A percentile compares a stretch with the other conserved stretches of the same genome.
Evolutionary conservation across 2,797 vertebrate genomes (phyloP).

Genomic region (Philypnodon macrostomus): DNA sequence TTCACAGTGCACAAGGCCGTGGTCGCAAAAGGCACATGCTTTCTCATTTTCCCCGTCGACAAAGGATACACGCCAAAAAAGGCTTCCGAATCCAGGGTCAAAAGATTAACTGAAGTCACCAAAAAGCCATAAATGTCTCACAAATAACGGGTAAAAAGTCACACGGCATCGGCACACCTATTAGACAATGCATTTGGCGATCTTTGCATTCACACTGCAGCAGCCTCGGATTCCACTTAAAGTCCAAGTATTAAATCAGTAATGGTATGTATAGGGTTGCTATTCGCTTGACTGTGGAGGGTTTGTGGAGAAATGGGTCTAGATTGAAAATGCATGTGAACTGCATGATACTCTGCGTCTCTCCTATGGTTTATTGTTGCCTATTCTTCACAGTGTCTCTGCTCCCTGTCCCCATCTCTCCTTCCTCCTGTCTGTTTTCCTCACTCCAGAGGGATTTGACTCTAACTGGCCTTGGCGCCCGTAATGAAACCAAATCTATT

Average conservation of each 20-base stretch:
- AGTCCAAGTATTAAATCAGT: slow-evolving; percentile 60
- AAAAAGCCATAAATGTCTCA: slow-evolving; percentile 22
- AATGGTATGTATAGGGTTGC: slow-evolving; percentile 69
- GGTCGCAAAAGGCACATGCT: slow-evolving; percentile 12
- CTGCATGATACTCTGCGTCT: slow-evolving; percentile 64
- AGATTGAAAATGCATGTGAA: slow-evolving; percentile 75
- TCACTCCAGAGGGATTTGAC: slow-evolving; percentile 76
- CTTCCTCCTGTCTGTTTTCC: slow-evolving; percentile 41
- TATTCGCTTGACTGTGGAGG: slow-evolving; percentile 57
- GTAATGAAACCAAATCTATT: slow-evolving; percentile 84
- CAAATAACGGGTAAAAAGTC: slow-evolving; percentile 39
- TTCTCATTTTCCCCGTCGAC: slow-evolving; percentile 30
- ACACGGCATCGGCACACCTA: slow-evolving; percentile 42
- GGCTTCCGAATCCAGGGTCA: slow-evolving; percentile 24
- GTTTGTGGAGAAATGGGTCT: slow-evolving; percentile 62
- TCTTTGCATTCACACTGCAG: slow-evolving; percentile 55
- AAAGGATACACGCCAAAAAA: slow-evolving; percentile 6
- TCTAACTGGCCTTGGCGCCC: slow-evolving; percentile 80
- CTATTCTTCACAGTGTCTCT: slow-evolving; percentile 41
- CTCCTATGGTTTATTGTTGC: slow-evolving; percentile 52
- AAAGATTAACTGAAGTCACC: slow-evolving; percentile 37
- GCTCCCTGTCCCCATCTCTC: slow-evolving; percentile 53
- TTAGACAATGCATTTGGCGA: slow-evolving; percentile 26
- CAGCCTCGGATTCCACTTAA: slow-evolving; percentile 60
- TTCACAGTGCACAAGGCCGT: slow-evolving; percentile 9